Evolutionary conservation across 2,888 invertebrate genomes (phyloP), one percentile per base, ranked within the genome.

Genomic region (Melinopterus prodromus): DNA sequence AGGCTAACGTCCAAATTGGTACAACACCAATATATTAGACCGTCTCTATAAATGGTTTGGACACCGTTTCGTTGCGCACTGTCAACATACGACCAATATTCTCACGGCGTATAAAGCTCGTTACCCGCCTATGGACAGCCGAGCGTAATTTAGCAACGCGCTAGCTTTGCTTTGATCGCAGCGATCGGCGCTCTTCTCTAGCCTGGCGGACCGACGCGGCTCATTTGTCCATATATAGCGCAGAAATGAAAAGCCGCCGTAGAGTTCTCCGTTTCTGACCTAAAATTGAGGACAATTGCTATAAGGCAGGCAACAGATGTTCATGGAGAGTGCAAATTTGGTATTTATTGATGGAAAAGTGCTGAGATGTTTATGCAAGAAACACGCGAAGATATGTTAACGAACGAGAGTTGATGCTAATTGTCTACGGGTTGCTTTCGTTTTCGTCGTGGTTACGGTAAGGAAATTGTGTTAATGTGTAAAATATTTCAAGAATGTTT

Each of bases 191-290:
- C 12, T 53, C 53, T 53, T 12, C 53, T 53, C 53, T 53, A 53
- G 7, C 53, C 53, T 12, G 53, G 12, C 53, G 53, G 12, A 53
- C 9, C 9, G 53, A 53, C 53, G 53, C 53, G 53, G 53, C 3
- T 53, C 53, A 53, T 53, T 53, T 53, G 53, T 53, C 53, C 53
- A 53, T 53, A 53, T 53, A 53, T 53, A 53, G 53, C 53, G 53
- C 53, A 53, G 53, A 53, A 53, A 53, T 53, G 53, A 53, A 53
- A 53, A 53, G 53, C 53, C 53, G 53, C 2, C 53, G 9, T 9
- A 53, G 1, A 7, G 12, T 12, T 53, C 12, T 53, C 9, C 53
- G 9, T 53, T 12, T 53, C 53, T 53, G 53, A 53, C 2, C 53
- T 53, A 53, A 53, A 53, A 53, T 53, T 53, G 9, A 53, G 53